Percentiles rank a stretch among this genome's conserved stretches.
phyloP scores from a whole-genome alignment of 2,113 vertebrate species.

The Calidris pugnax region DNA sequence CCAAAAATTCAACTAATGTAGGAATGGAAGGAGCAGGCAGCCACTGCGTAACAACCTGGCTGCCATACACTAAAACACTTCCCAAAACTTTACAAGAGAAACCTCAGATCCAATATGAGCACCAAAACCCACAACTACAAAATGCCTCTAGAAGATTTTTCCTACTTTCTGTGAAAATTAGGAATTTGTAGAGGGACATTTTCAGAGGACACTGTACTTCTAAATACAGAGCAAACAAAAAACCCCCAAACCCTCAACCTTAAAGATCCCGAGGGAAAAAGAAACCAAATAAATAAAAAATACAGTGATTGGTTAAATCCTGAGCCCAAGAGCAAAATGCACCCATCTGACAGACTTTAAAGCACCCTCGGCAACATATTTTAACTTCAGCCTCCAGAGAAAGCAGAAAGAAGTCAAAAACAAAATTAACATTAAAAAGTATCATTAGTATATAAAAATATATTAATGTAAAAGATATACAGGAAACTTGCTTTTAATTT shows the following conservation, averaged over 20 bases:
- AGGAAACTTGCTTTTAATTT: background rate
- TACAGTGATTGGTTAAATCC: background rate
- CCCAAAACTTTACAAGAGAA: background rate
- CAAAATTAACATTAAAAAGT: background rate
- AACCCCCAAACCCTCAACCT: background rate
- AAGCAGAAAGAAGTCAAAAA: background rate
- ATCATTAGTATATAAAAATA: background rate
- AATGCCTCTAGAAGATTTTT: background rate
- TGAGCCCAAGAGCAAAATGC: background rate
- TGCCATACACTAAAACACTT: background rate
- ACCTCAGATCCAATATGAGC: background rate
- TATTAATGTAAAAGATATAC: background rate
- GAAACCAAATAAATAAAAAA: background rate
- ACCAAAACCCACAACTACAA: background rate
- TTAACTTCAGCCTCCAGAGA: background rate
- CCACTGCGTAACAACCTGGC: background rate
- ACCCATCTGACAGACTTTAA: background rate
- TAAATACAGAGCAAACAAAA: background rate
- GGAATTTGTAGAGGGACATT: background rate
- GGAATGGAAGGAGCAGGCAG: background rate
- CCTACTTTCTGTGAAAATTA: background rate
- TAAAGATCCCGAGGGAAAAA: background rate
- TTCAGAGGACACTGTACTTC: background rate
- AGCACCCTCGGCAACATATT: background rate
- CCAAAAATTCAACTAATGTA: background rate